Base-by-base conservation (phyloP, 1,140 invertebrate genomes). In the Plutomurus gul region DNA sequence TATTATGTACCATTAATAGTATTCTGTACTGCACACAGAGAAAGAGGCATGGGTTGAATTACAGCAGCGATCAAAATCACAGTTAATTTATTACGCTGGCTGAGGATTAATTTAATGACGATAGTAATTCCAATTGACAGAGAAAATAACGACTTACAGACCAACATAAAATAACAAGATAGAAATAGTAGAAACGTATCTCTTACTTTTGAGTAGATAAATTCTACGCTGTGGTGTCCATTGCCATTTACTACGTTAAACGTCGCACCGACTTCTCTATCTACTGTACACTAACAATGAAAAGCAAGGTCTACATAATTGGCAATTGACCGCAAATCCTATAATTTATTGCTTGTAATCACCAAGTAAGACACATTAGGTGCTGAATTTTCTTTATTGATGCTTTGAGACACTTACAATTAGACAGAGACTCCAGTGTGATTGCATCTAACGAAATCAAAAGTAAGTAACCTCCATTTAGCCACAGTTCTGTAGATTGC, bases 341-440 rank as follows among this genome's bases (percentile, higher is more conserved):
- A 60, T 11, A 60, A 60, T 60, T 60, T 60, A 60, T 60, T 60
- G 27, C 51, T 60, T 60, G 51, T 60, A 60, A 60, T 60, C 51
- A 60, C 25, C 51, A 60, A 60, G 27, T 51, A 22, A 25, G 47
- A 51, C 20, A 11, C 47, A 51, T 51, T 51, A n/a, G 47, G 7
- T 22, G 47, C 47, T 22, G 47, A 51, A 51, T 51, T 51, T 51
- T 51, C 47, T 51, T 51, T 51, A 51, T 51, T n/a, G n/a, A n/a
- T 51, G 47, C 47, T 51, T 51, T 51, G 20, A 51, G 20, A 51
- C 25, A 51, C 18, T 51, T 8, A 51, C 20, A n/a, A n/a, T n/a
- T n/a, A n/a, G n/a, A n/a, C n/a, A n/a, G n/a, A n/a, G n/a, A n/a
- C n/a, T n/a, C n/a, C n/a, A n/a, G n/a, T n/a, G n/a, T n/a, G n/a